Evolutionary conservation across 1,140 invertebrate genomes (phyloP), one percentile per base, ranked within the genome.

Genomic region (Polypedilum pembai): DNA sequence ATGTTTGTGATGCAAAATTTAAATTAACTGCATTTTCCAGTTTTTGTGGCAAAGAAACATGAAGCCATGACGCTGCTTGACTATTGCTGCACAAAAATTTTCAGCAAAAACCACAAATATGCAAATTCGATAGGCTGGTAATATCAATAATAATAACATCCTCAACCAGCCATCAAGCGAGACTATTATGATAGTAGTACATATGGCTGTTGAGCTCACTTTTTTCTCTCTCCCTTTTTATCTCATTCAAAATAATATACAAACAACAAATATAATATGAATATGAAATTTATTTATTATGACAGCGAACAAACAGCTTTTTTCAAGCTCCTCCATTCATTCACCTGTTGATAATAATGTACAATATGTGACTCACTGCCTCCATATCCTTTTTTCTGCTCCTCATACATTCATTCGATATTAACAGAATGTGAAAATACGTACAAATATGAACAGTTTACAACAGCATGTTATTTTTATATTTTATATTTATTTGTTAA

Each of bases 241-340:
- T 33, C 24, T 33, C 24, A 33, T 33, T 56, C 45, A 15, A 15
- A 56, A 56, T n/a, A 56, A 56, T 1, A 56, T 15, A 56, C 41
- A 45, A 2, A 45, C 41, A 56, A 56, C n/a, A 56, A 56, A 56
- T 56, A 56, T 56, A n/a, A 56, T 56, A 56, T 56, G 45, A 56
- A 56, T 56, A 56, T 12, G 45, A 56, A 56, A 56, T 56, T 56
- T 56, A 56, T 56, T 56, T 56, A 56, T 56, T 56, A 56, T 56
- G 45, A 56, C 45, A 56, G 45, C 45, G 45, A 56, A 56, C 45
- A 56, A 56, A 56, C 45, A 56, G 45, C 45, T 56, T 56, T 56
- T n/a, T 8, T 12, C 45, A 56, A 56, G 45, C 45, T 56, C 5
- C 45, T 56, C 5, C 24, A 33, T 33, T 33, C 45, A 56, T 56